Evolutionary conservation across 2,113 vertebrate species (phyloP).

Genomic region (Rhodinocichla rosea): DNA sequence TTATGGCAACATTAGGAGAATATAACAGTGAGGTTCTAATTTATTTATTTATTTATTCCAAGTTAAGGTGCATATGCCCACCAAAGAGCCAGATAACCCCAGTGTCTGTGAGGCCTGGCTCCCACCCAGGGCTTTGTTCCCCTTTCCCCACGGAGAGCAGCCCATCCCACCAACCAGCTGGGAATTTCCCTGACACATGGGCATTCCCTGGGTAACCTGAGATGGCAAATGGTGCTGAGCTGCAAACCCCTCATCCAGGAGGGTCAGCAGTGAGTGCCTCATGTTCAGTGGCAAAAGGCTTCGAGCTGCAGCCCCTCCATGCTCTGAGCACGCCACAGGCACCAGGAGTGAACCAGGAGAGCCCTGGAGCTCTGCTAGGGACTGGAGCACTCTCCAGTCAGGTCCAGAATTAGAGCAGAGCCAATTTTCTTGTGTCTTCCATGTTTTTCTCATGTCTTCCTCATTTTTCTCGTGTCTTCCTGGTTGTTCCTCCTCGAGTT

Average conservation of each 20-base stretch:
- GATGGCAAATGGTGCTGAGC: background rate
- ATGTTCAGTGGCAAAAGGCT: background rate
- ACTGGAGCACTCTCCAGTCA: background rate
- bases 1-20: background rate
- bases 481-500: fast-evolving
- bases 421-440: background rate
- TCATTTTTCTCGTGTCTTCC: background rate
- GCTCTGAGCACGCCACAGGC: background rate
- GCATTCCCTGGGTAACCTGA: slow-evolving; percentile 9
- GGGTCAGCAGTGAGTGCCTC: background rate
- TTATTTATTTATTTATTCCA: background rate
- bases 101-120: background rate
- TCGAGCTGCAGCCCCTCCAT: background rate
- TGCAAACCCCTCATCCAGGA: background rate
- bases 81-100: background rate
- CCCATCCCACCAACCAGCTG: slow-evolving; percentile 25
- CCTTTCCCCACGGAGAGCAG: background rate
- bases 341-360: background rate
- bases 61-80: background rate
- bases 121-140: background rate
- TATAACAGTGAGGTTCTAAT: background rate
- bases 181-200: slow-evolving; percentile 47
- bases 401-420: background rate
- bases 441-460: too few species aligned
- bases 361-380: background rate